These are phyloP conservation scores for Scomber scombrus DNA, from an alignment of 2,113 vertebrate species.

Conservation along the genomic window DNA sequence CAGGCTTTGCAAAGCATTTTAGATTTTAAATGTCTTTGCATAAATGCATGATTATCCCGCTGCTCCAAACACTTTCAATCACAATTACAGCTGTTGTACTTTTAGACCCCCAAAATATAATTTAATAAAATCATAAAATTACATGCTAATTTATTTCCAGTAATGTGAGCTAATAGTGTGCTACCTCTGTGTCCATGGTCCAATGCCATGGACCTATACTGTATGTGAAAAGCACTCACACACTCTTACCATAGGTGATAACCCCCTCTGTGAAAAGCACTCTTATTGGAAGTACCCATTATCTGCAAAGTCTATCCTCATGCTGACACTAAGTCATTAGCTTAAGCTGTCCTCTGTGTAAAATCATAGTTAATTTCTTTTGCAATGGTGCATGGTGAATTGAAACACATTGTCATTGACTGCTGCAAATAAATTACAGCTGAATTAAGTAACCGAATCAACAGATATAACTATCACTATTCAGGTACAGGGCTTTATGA, in stretches of 20 bases:
- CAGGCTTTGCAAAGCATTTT: constrained; percentile 18
- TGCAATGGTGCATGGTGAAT: constrained; percentile 43
- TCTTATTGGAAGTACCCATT: constrained; percentile 82
- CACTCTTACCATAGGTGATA: constrained; percentile 81
- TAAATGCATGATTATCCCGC: constrained; percentile 49
- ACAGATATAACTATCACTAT: neutral
- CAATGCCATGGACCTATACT: constrained; percentile 65
- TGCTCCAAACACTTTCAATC: constrained; percentile 52
- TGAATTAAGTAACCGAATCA: neutral
- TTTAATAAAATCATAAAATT: constrained; percentile 76
- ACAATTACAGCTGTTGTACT: constrained; percentile 52
- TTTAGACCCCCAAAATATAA: constrained; percentile 70
- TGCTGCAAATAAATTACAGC: constrained; percentile 38
- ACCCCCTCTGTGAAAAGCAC: constrained; percentile 81
- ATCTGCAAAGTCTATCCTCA: constrained; percentile 79
- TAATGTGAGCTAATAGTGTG: constrained; percentile 75
- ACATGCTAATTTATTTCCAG: constrained; percentile 78
- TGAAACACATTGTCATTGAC: constrained; percentile 55
- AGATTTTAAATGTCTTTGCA: constrained; percentile 48
- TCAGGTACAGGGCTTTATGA: neutral
- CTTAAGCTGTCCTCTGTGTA: constrained; percentile 79
- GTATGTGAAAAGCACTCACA: constrained; percentile 79
- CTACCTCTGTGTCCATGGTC: constrained; percentile 70
- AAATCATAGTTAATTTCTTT: constrained; percentile 74
- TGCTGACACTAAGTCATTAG: constrained; percentile 79